Evolutionary conservation across 2,888 invertebrate species (phyloP).

Genomic region (Heliconius cydno): DNA sequence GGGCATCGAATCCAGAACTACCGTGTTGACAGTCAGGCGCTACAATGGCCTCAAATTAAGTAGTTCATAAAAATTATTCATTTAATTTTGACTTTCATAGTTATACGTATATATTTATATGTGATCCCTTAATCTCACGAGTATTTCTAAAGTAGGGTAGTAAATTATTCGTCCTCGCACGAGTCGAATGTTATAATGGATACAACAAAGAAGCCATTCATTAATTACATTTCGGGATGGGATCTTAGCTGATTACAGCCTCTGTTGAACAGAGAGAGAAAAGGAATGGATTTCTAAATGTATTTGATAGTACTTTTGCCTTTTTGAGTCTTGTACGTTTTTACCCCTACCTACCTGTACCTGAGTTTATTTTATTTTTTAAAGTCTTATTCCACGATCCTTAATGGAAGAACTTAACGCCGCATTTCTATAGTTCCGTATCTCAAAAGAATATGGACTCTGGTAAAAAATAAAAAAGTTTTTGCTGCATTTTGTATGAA

Average conservation of each 20-base stretch:
- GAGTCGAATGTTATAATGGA: slow-evolving; percentile 3
- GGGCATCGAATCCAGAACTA: too few species aligned
- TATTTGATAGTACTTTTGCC: not conserved
- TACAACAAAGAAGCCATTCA: slow-evolving; percentile 22
- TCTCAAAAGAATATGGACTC: too few species aligned
- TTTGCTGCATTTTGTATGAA: too few species aligned
- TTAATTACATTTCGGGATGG: slow-evolving; percentile 9
- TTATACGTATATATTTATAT: not conserved
- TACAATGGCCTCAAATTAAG: too few species aligned
- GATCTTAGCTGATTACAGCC: not conserved
- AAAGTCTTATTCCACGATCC: too few species aligned
- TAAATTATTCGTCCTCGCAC: slow-evolving; percentile 4
- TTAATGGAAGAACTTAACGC: too few species aligned
- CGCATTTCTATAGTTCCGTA: too few species aligned
- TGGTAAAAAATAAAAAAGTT: too few species aligned
- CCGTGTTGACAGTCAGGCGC: too few species aligned
- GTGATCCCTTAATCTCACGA: slow-evolving; percentile 1
- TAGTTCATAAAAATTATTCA: too few species aligned
- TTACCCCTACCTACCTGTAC: too few species aligned
- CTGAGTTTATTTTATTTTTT: too few species aligned
- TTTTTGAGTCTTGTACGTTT: not conserved
- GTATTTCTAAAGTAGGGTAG: slow-evolving; percentile 12
- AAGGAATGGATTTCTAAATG: not conserved
- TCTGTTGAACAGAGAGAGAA: not conserved
- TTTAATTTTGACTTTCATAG: not conserved